A percentile compares a stretch with the other conserved stretches of the same genome.
Evolutionary conservation across 2,888 invertebrate species (phyloP).

Genomic region (Coleophora deauratella): DNA sequence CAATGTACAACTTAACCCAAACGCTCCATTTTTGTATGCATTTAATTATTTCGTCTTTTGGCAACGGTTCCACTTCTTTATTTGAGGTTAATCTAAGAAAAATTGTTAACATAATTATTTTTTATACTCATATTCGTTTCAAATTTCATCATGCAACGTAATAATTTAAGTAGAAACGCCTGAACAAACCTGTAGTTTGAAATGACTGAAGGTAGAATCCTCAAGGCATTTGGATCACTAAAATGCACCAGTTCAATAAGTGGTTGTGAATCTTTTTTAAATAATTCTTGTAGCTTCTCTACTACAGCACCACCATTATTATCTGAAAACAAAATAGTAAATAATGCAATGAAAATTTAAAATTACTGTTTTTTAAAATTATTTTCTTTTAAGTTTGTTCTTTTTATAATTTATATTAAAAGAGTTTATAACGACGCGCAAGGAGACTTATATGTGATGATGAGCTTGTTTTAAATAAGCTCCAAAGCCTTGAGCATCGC

Average conservation of each 20-base stretch:
- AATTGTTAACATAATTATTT: no score
- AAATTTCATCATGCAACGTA: no score
- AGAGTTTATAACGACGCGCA: no score
- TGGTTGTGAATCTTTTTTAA: conserved; percentile 61
- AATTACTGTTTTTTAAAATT: no score
- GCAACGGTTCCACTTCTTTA: conserved; percentile 42
- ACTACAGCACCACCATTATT: conserved; percentile 67
- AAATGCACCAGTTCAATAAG: conserved; percentile 74
- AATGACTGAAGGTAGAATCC: conserved; percentile 75
- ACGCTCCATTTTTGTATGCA: conserved; percentile 77
- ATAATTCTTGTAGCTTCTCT: conserved; percentile 57
- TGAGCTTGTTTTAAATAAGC: no score
- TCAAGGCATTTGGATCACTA: conserved; percentile 70
- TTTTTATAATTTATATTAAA: no score
- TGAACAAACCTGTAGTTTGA: conserved; percentile 57
- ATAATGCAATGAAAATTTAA: no score
- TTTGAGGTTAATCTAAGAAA: conserved; percentile 43
- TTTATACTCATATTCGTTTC: no score
- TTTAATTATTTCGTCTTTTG: conserved; percentile 44
- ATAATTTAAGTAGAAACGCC: not conserved
- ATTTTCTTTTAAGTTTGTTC: no score
- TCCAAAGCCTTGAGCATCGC: no score
- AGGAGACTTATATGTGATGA: no score
- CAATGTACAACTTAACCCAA: conserved; percentile 74
- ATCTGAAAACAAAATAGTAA: conserved; percentile 33